Conservation (phyloP, 2,113 vertebrate genomes). For the Barbus barbus region DNA sequence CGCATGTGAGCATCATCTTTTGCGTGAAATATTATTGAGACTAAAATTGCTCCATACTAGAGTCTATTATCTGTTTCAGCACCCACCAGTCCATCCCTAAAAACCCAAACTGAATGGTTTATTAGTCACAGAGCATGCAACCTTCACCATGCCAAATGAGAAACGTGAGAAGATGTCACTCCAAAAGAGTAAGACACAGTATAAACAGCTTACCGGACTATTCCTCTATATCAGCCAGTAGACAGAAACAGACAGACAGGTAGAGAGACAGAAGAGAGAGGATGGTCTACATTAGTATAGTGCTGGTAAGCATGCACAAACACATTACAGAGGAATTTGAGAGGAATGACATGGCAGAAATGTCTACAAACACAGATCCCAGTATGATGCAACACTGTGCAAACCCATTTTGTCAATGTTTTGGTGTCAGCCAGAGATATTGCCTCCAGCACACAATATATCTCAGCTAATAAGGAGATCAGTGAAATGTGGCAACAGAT, state of each 20-base stretch:
- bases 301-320: neutral
- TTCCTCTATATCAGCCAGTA: conserved; percentile 85
- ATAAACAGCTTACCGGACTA: conserved; percentile 89
- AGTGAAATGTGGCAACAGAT: neutral
- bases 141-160: neutral
- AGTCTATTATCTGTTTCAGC: too few species aligned
- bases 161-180: conserved; percentile 27
- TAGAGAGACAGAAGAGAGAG: conserved; percentile 35
- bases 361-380: neutral
- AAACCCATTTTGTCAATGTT: neutral
- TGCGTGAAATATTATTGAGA: too few species aligned
- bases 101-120: neutral
- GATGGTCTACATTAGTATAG: conserved; percentile 35
- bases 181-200: conserved; percentile 10
- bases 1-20: too few species aligned
- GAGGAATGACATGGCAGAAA: neutral
- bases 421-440: neutral
- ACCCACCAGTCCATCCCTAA: neutral
- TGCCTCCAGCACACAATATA: neutral
- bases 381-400: conserved; percentile 12
- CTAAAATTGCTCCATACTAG: too few species aligned
- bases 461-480: neutral
- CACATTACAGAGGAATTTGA: neutral
- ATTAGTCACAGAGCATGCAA: neutral
- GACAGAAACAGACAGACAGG: conserved; percentile 12